These are phyloP conservation scores for Oncorhynchus masou DNA, from an alignment of 2,113 vertebrate genomes.

Conservation along the genomic window DNA sequence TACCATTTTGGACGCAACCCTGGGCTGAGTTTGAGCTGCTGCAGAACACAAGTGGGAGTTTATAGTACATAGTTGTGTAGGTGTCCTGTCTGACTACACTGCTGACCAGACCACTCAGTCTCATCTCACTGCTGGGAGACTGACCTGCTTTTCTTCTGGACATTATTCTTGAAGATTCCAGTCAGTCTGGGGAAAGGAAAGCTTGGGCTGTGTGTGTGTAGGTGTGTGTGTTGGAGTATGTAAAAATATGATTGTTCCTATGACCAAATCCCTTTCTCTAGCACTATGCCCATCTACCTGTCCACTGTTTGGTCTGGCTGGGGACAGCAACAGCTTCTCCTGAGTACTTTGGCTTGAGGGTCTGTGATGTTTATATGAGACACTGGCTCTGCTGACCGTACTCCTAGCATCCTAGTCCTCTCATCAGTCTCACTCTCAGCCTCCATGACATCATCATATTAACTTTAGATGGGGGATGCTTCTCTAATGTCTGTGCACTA, in stretches of 20 bases:
- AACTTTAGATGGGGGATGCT: too few relatives aligned
- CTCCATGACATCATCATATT: conserved; percentile 25
- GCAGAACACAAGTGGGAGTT: neutral
- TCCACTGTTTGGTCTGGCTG: neutral
- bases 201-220: neutral
- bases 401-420: conserved; percentile 21
- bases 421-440: conserved; percentile 28
- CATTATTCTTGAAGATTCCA: neutral
- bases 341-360: conserved; percentile 11
- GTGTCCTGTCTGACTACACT: neutral
- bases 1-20: too few relatives aligned
- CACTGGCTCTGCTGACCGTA: neutral
- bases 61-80: conserved; percentile 12
- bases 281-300: neutral
- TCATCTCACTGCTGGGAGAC: neutral
- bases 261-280: neutral
- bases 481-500: conserved; percentile 21
- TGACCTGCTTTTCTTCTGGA: neutral
- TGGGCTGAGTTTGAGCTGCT: conserved; percentile 15
- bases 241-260: neutral
- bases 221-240: neutral
- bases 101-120: neutral
- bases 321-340: neutral
- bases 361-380: conserved; percentile 37
- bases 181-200: neutral